Evolutionary conservation across 2,113 vertebrate genomes (phyloP).

Genomic region (Calyptommatus sinebrachiatus): DNA sequence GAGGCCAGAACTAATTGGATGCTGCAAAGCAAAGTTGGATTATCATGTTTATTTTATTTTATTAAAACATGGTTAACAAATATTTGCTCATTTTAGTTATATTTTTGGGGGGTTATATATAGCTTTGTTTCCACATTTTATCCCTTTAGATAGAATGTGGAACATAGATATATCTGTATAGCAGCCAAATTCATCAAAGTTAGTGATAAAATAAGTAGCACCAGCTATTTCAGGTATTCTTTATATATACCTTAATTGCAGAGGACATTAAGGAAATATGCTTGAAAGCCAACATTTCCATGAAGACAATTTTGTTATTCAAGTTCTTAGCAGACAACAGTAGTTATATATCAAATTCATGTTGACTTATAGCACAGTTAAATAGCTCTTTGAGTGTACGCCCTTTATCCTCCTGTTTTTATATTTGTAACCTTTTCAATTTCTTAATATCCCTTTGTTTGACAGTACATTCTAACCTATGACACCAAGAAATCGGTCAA

Average conservation of each 20-base stretch:
- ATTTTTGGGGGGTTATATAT: neutral
- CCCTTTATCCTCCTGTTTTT: conserved; percentile 46
- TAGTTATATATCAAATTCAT: conserved; percentile 4
- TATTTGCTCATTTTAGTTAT: neutral
- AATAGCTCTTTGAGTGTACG: conserved; percentile 26
- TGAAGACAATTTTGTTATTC: neutral
- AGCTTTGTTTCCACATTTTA: neutral
- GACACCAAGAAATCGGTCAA: conserved; percentile 51
- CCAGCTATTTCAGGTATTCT: neutral
- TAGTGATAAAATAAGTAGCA: neutral
- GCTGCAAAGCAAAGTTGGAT: neutral
- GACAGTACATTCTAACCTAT: conserved; percentile 47
- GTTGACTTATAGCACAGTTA: conserved; percentile 13
- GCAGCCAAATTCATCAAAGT: no score
- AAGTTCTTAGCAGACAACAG: conserved; percentile 6
- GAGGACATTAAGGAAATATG: neutral
- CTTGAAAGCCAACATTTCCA: neutral
- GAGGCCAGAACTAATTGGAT: neutral
- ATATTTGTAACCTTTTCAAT: conserved; percentile 53
- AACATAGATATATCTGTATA: neutral
- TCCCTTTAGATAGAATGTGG: neutral
- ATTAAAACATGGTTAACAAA: neutral
- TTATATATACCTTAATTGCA: neutral
- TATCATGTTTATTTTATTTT: neutral
- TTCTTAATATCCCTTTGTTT: conserved; percentile 54